phyloP scores from a whole-genome alignment of 2,888 invertebrate genomes.

The Heliothis peltigera region DNA sequence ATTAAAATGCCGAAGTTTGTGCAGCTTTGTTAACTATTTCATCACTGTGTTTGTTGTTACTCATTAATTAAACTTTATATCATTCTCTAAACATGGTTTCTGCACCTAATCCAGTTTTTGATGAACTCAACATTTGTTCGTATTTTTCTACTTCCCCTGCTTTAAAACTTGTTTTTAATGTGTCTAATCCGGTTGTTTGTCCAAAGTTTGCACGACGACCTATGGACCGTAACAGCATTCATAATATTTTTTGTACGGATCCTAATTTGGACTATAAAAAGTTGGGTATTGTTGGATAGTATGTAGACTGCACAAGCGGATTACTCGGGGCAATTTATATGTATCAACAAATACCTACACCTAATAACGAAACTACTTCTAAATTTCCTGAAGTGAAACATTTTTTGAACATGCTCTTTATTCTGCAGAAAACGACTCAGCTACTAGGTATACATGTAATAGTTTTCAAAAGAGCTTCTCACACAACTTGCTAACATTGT shows the following conservation, averaged over 20 bases:
- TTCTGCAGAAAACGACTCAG: constrained; percentile 23
- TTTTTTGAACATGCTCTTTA: not conserved
- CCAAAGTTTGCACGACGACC: not conserved
- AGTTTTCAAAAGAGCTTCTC: constrained; percentile 20
- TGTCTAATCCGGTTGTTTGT: not conserved
- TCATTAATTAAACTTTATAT: constrained; percentile 16
- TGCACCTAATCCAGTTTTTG: not conserved
- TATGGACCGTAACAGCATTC: not conserved
- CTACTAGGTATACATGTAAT: too few species aligned
- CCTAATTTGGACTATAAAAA: not conserved
- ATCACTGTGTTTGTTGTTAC: constrained; percentile 31
- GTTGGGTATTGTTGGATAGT: not conserved
- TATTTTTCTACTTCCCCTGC: not conserved
- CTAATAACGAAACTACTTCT: not conserved
- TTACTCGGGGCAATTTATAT: not conserved
- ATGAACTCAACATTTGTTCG: not conserved
- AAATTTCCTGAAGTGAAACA: not conserved
- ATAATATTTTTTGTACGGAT: not conserved
- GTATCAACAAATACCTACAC: not conserved
- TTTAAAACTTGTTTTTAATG: not conserved
- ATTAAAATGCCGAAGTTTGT: constrained; percentile 45
- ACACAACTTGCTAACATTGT: constrained; percentile 45
- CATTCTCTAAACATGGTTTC: constrained; percentile 7
- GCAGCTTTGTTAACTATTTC: constrained; percentile 49
- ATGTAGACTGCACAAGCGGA: not conserved